phyloP scores from a whole-genome alignment of 2,888 invertebrate species.

The Theodoxus fluviatilis region DNA sequence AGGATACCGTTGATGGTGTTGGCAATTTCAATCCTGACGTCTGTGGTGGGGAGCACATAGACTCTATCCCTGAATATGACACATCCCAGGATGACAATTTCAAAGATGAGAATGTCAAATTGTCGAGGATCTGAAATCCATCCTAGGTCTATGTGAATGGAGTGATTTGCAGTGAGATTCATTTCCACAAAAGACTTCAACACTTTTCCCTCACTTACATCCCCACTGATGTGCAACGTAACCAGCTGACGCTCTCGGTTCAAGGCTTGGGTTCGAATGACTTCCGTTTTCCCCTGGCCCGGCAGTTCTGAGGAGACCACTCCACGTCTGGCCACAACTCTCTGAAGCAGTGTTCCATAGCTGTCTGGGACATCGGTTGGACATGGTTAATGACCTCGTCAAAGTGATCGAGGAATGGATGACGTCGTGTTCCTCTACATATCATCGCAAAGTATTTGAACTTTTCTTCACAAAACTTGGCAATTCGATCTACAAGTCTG shows the following conservation, averaged over 20 bases:
- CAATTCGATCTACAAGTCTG: conserved; percentile 35
- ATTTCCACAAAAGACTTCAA: conserved; percentile 7
- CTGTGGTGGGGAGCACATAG: conserved; percentile 4
- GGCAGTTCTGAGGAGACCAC: conserved; percentile 23
- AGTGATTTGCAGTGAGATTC: neutral
- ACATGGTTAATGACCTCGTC: conserved; percentile 21
- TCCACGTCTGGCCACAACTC: conserved; percentile 6
- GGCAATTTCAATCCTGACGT: conserved; percentile 24
- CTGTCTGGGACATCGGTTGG: conserved; percentile 17
- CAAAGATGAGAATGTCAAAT: conserved; percentile 23
- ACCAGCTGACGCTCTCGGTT: neutral
- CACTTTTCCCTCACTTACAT: neutral
- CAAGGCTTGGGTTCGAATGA: conserved; percentile 1
- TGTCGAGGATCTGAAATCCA: conserved; percentile 11
- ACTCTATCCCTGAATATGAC: neutral
- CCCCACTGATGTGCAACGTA: conserved; percentile 24
- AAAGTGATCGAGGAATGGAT: conserved; percentile 37
- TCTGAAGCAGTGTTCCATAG: conserved; percentile 15
- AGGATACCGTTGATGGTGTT: conserved; percentile 22
- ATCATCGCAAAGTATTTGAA: conserved; percentile 35
- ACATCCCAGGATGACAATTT: conserved; percentile 21
- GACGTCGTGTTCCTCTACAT: conserved; percentile 38
- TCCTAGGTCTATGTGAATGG: conserved; percentile 25
- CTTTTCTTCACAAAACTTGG: conserved; percentile 17
- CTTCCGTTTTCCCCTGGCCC: conserved; percentile 26